Conservation (phyloP, 2,797 vertebrate species). For the Neoniphon sammara region DNA sequence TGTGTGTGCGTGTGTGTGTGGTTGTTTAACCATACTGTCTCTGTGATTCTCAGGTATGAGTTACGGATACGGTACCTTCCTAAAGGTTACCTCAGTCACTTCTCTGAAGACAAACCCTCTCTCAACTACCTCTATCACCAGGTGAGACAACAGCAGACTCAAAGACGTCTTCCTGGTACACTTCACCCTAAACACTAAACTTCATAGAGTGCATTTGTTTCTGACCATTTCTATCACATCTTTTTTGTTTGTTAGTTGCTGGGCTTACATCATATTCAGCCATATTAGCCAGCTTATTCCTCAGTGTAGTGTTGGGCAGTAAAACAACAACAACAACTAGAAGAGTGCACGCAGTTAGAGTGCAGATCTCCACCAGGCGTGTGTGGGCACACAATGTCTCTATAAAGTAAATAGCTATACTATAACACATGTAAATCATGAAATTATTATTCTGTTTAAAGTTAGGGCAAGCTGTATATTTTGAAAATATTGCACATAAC, state of each 20-base stretch:
- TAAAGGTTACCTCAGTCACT: constrained; percentile 97
- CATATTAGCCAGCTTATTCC: neutral
- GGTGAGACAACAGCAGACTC: constrained; percentile 77
- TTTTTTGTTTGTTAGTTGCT: neutral
- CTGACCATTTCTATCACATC: neutral
- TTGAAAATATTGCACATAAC: no score
- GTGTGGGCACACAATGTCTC: no score
- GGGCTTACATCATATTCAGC: neutral
- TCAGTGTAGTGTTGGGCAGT: no score
- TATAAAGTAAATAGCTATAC: no score
- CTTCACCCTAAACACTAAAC: neutral
- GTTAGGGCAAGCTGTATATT: no score
- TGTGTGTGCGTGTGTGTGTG: constrained; percentile 9
- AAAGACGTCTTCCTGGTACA: neutral
- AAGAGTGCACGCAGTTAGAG: no score
- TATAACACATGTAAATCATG: no score
- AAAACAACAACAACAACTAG: no score
- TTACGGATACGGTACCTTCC: constrained; percentile 97
- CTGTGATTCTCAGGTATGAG: constrained; percentile 88
- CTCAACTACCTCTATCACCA: constrained; percentile 99
- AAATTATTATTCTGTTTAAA: no score
- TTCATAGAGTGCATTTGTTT: neutral
- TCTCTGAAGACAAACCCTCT: constrained; percentile 97
- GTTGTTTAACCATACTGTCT: constrained; percentile 25
- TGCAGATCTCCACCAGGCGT: no score